Conservation (phyloP, 2,113 vertebrate genomes). For the Megaceryle maxima region DNA sequence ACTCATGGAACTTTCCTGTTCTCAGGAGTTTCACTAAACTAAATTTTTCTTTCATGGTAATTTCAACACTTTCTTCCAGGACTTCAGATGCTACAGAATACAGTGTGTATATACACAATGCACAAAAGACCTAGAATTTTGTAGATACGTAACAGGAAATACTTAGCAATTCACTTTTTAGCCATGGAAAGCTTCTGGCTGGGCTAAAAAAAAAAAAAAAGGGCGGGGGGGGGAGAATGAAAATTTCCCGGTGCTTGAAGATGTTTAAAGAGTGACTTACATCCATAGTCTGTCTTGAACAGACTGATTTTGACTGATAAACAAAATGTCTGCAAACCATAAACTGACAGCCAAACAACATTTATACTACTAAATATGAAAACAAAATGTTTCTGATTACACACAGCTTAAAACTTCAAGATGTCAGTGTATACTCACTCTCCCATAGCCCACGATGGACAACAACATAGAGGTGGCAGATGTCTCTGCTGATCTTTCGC, state of each 20-base stretch:
- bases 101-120: fast-evolving
- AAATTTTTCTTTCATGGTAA: neutral
- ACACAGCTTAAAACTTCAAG: neutral
- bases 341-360: neutral
- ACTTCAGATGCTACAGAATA: neutral
- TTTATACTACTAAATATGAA: neutral
- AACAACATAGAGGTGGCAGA: constrained; percentile 94
- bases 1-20: neutral
- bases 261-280: neutral
- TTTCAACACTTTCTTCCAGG: neutral
- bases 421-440: constrained; percentile 83
- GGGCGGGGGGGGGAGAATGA: neutral
- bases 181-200: neutral
- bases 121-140: neutral
- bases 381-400: neutral
- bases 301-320: neutral
- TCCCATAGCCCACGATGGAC: constrained; percentile 96
- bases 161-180: neutral
- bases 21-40: neutral
- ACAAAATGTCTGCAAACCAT: neutral
- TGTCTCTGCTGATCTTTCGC: constrained; percentile 95
- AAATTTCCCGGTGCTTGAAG: neutral
- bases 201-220: neutral
- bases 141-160: neutral
- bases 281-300: neutral